Evolutionary conservation across 35 echinoderm and acorn worm species (phyloP), one percentile per base, ranked within the genome.

Genomic region (Apostichopus japonicus): DNA sequence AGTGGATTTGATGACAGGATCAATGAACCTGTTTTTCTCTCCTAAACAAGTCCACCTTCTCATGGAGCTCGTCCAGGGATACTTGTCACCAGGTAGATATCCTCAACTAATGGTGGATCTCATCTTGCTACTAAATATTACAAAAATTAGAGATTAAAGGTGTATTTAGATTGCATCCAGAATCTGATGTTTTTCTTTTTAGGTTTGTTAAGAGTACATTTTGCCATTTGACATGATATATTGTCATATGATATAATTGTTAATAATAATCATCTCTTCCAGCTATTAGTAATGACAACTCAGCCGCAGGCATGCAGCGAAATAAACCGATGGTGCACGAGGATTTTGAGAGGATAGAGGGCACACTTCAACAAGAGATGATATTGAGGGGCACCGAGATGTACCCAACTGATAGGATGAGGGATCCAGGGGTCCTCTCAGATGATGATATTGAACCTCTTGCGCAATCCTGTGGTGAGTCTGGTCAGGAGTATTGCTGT

Each of bases 281-380:
- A 97, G 93, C 93, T 53, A 95, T 93, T 55, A 86, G 86, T 62
- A 91, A 91, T 77, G 90, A 87, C 11, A 54, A 93, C 22, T 62
- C 83, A 23, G 87, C 80, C 3, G 55, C 86, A 17, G 93, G 96
- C 19, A 80, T 80, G 71, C 93, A 95, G 54, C 91, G 79, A 55
- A 96, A 99, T 62, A 99, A 99, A 79, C 91, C 79, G 9, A 99
- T 99, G 97, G 83, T 72, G 24, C 62, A 87, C 1, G 97, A 96
- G 73, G 97, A 99, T 82, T 99, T 90, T 75, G 77, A 95, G 55
- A 92, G 93, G 10, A 96, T 99, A 70, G 97, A 99, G 93, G 94
- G 84, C 13, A 93, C 94, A 72, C 92, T 99, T 53, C 97, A 99
- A 23, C 93, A 96, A 56, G 72, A 91, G 52, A 89, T 89, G 86